phyloP scores from a whole-genome alignment of 2,888 invertebrate genomes.

The Anthrax anthrax region DNA sequence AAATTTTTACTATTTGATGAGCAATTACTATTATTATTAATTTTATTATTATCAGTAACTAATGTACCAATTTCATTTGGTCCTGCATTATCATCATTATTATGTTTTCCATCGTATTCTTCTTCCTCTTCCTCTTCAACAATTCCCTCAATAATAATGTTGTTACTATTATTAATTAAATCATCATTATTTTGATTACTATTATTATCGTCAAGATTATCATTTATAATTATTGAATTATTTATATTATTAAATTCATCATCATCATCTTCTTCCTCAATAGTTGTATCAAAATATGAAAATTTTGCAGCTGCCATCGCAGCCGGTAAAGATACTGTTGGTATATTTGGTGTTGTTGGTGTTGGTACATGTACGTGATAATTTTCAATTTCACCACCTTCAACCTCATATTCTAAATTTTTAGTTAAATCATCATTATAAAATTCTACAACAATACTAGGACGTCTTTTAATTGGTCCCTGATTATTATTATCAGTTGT shows the following conservation, averaged over 20 bases:
- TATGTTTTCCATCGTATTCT: too few species aligned
- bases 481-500: neutral
- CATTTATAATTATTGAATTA: neutral
- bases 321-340: neutral
- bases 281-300: constrained; percentile 5
- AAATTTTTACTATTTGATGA: too few species aligned
- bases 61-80: too few species aligned
- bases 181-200: too few species aligned
- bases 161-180: too few species aligned
- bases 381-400: neutral
- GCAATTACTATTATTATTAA: too few species aligned
- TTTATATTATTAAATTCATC: neutral
- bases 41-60: too few species aligned
- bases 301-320: neutral
- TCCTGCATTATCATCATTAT: neutral
- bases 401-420: neutral
- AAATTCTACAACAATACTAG: constrained; percentile 6
- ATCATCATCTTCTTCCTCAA: constrained; percentile 4
- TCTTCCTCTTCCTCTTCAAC: too few species aligned
- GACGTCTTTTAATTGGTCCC: neutral
- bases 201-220: neutral
- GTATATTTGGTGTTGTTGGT: neutral
- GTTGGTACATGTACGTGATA: neutral
- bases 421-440: constrained; percentile 5
- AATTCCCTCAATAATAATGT: too few species aligned